Conservation (phyloP, 2,888 invertebrate species). For the Epirrita christyi region DNA sequence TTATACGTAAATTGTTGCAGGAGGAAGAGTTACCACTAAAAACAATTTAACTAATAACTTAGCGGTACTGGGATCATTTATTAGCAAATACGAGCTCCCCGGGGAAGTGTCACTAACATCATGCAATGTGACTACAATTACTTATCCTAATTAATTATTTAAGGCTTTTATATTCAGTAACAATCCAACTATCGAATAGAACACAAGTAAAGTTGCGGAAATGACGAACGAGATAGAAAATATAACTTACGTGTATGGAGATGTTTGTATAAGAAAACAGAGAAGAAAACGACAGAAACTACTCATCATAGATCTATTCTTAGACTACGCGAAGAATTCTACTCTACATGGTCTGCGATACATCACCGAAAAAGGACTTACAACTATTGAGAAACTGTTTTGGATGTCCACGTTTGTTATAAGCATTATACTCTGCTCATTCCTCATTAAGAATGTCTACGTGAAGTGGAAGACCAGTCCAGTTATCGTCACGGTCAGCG, state of each 20-base stretch:
- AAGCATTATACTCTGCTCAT: slow-evolving; percentile 49
- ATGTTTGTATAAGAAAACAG: slow-evolving; percentile 46
- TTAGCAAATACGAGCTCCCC: not conserved
- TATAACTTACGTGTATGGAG: slow-evolving; percentile 38
- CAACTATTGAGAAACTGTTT: slow-evolving; percentile 39
- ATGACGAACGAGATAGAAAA: slow-evolving; percentile 19
- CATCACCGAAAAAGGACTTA: slow-evolving; percentile 12
- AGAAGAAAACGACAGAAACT: slow-evolving; percentile 51
- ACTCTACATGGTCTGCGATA: slow-evolving; percentile 21
- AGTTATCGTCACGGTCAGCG: slow-evolving; percentile 60
- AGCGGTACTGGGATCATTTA: not conserved
- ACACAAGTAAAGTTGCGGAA: not conserved
- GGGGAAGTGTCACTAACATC: not conserved
- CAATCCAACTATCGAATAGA: not conserved
- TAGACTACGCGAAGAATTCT: slow-evolving; percentile 21
- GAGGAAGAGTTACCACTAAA: too few relatives aligned
- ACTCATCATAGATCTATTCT: slow-evolving; percentile 33
- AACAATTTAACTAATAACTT: not conserved
- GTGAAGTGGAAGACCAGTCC: slow-evolving; percentile 57
- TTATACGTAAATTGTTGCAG: too few relatives aligned
- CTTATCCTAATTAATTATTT: slow-evolving; percentile 15
- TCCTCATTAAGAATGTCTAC: slow-evolving; percentile 52
- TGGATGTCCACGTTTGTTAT: slow-evolving; percentile 52
- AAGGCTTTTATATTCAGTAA: not conserved
- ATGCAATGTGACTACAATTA: slow-evolving; percentile 4